A percentile compares a stretch with the other conserved stretches of the same genome.
Evolutionary conservation across 2,113 vertebrate genomes (phyloP).

Genomic region (Phrynosoma blainvillii): DNA sequence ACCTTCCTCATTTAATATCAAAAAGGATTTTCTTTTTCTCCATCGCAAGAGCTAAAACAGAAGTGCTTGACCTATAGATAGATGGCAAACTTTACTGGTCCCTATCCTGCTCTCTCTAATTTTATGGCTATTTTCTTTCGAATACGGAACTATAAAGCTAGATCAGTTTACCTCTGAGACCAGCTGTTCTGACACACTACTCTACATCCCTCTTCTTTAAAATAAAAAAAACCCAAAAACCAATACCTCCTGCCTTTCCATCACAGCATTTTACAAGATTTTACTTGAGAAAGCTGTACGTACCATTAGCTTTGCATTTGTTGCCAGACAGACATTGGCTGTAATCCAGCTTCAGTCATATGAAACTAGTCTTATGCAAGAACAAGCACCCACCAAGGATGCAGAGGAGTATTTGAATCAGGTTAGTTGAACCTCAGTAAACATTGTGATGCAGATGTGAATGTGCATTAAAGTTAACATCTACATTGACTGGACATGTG

Average conservation of each 20-base stretch:
- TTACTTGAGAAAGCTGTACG: not conserved
- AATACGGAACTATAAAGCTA: not conserved
- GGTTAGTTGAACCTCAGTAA: not conserved
- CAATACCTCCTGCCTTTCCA: not conserved
- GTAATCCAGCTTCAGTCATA: not conserved
- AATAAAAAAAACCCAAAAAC: not conserved
- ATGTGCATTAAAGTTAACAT: not conserved
- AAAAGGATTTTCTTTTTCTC: not conserved
- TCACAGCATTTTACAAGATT: not conserved
- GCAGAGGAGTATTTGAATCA: not conserved
- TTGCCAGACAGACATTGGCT: not conserved
- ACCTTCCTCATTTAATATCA: constrained; percentile 45
- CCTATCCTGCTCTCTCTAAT: not conserved
- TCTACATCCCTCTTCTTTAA: not conserved
- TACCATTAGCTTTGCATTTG: not conserved
- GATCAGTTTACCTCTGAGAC: not conserved
- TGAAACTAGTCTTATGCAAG: not conserved
- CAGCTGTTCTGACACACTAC: not conserved
- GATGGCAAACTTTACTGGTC: constrained; percentile 23
- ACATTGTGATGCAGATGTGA: not conserved
- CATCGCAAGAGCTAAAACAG: constrained; percentile 41
- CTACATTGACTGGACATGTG: no score
- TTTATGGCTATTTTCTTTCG: constrained; percentile 13
- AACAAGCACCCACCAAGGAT: not conserved
- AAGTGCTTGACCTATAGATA: constrained; percentile 40